Evolutionary conservation across 2,113 vertebrate genomes (phyloP), one percentile per base, ranked within the genome.

Genomic region (Carlito syrichta): DNA sequence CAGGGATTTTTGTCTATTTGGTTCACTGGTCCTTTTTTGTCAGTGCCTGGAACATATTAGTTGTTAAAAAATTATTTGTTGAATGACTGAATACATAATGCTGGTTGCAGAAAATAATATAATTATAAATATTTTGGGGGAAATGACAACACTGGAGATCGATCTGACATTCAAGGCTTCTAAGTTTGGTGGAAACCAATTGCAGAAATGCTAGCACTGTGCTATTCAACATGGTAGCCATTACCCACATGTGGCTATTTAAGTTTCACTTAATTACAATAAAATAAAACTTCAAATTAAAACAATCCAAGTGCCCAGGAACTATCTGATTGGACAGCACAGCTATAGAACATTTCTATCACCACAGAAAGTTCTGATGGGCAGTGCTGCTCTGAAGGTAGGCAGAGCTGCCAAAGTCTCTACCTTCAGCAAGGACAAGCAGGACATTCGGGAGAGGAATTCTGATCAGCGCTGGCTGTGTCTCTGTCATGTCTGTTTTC

Each of bases 211-310:
- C 8, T 78, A 86, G 78, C 93, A 35, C 50, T 89, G 3, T 58
- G 82, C 12, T 27, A 62, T 50, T 20, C 25, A 86, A 40, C 62
- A 56, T 68, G 14, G 58, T 7, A 43, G 45, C 43, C 62, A 83
- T 56, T 52, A 35, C 11, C 52, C 77, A 84, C 32, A 40, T 16
- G n/a, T 43, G 43, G n/a, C 23, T 38, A 91, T 85, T 94, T 17
- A 52, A 74, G 56, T 76, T 91, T 48, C 77, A 89, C 83, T 63
- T 60, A 82, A 71, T 89, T 89, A 52, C 0, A 40, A 50, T 74
- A 35, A 92, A 92, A 52, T 79, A 85, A 43, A 89, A 91, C 38
- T 45, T 25, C 63, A 83, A 96, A 88, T 85, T 50, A 40, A 91
- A 30, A 62, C 38, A 95, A 38, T 43, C 76, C 40, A 84, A 81